These are phyloP conservation scores for Cantharis flavilabris DNA, from an alignment of 2,888 invertebrate genomes.

Conservation along the genomic window DNA sequence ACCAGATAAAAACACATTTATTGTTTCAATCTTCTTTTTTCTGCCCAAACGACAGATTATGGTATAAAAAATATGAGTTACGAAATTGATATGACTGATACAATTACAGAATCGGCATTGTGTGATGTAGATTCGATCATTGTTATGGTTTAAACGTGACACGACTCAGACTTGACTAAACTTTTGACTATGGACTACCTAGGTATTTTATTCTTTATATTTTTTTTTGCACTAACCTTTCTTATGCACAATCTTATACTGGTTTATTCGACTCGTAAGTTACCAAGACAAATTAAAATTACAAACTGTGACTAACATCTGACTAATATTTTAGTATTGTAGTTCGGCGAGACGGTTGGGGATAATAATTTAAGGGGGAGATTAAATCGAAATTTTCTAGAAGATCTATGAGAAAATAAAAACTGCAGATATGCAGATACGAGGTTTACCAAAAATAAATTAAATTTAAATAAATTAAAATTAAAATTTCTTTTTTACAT, in stretches of 20 bases:
- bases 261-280: not conserved
- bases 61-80: slow-evolving; percentile 1
- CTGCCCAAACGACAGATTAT: not conserved
- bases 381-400: too few relatives aligned
- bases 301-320: not conserved
- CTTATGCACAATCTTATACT: not conserved
- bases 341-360: too few relatives aligned
- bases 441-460: too few relatives aligned
- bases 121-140: slow-evolving; percentile 52
- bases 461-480: too few relatives aligned
- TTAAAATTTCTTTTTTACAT: too few relatives aligned
- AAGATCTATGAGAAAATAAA: too few relatives aligned
- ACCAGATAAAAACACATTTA: not conserved
- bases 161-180: slow-evolving; percentile 15
- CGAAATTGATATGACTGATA: slow-evolving; percentile 11
- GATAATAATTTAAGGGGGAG: too few relatives aligned
- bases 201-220: slow-evolving; percentile 1
- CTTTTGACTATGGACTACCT: not conserved
- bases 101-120: slow-evolving; percentile 25
- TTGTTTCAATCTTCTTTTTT: not conserved
- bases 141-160: slow-evolving; percentile 47
- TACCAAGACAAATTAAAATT: not conserved
- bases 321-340: too few relatives aligned
- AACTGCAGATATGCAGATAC: too few relatives aligned
- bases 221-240: not conserved